Base-by-base conservation (phyloP, 2,888 invertebrate species). In the Heliconius sara region DNA sequence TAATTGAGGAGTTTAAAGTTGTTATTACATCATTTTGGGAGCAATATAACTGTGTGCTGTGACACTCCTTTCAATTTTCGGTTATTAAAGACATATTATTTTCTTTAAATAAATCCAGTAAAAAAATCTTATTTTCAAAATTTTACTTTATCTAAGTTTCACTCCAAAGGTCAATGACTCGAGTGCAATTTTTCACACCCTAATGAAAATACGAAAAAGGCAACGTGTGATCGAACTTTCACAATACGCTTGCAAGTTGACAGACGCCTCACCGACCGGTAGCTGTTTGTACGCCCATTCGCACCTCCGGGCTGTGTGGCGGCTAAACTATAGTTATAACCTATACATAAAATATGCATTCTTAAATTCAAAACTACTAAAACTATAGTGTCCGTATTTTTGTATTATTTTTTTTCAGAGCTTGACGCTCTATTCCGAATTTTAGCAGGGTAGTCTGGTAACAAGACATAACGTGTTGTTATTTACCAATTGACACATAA, bases 221-320 rank as follows among this genome's bases (percentile, higher is more conserved):
- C 78, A 43, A 30, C 52, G 57, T 73, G 73, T 78, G 73, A 67
- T 73, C 67, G 78, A 78, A 78, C 77, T 63, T 65, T 63, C 66
- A 74, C 78, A 74, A 74, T 79, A 34, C 65, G 25, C 12, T 9
- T 60, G 22, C 57, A 71, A 43, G 76, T 80, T 80, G 80, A 81
- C 82, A 83, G 57, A 60, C 73, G 67, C 72, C 74, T 67, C 79
- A 66, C 78, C 81, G 80, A 80, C 83, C 89, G 88, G 91, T 90
- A 92, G 92, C 90, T 79, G 86, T 93, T 92, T 91, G 86, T 86
- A 57, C 72, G 86, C 76, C 88, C 89, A 91, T 93, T 92, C 91
- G 85, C 93, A 89, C 89, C 84, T 84, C 76, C 30, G 84, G 86
- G 87, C 85, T 88, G 89, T 90, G 90, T 91, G 70, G n/a, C 63